A percentile compares a stretch with the other conserved stretches of the same genome.
Evolutionary conservation across 2,888 invertebrate species (phyloP).

Genomic region (Leptogaster cylindrica): DNA sequence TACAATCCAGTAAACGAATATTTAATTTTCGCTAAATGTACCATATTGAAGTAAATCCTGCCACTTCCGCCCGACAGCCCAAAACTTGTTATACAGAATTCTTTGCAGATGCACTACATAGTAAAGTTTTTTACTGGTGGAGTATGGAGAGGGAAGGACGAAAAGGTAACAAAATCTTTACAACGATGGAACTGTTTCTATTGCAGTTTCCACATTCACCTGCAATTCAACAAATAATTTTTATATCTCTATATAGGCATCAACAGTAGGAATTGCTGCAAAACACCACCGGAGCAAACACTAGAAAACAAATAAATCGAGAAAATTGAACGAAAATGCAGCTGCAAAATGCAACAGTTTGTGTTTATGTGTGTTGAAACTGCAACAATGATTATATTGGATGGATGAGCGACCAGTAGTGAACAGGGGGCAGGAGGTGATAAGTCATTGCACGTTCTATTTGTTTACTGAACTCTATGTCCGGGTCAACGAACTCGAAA

Average conservation of each 20-base stretch:
- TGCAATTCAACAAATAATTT: slow-evolving; percentile 7
- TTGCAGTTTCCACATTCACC: slow-evolving; percentile 6
- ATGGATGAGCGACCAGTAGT: background rate
- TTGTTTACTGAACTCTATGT: slow-evolving; percentile 39
- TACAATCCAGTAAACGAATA: too few relatives aligned
- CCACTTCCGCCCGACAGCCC: background rate
- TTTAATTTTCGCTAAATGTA: too few relatives aligned
- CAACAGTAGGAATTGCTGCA: background rate
- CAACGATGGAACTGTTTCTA: background rate
- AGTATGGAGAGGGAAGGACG: background rate
- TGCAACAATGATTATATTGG: background rate
- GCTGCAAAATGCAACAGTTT: background rate
- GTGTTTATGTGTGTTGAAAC: background rate
- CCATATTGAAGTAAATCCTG: background rate
- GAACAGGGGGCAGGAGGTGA: slow-evolving; percentile 20
- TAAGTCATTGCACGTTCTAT: slow-evolving; percentile 40
- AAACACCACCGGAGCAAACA: background rate
- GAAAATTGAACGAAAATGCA: slow-evolving; percentile 40
- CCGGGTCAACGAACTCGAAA: slow-evolving; percentile 42
- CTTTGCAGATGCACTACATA: too few relatives aligned
- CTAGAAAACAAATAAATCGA: background rate
- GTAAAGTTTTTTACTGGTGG: too few relatives aligned
- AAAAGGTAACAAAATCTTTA: background rate
- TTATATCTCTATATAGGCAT: background rate
- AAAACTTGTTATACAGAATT: background rate